Percentiles rank a stretch among this genome's conserved stretches.
phyloP scores from a whole-genome alignment of 2,113 vertebrate species.

The Odontesthes bonariensis region DNA sequence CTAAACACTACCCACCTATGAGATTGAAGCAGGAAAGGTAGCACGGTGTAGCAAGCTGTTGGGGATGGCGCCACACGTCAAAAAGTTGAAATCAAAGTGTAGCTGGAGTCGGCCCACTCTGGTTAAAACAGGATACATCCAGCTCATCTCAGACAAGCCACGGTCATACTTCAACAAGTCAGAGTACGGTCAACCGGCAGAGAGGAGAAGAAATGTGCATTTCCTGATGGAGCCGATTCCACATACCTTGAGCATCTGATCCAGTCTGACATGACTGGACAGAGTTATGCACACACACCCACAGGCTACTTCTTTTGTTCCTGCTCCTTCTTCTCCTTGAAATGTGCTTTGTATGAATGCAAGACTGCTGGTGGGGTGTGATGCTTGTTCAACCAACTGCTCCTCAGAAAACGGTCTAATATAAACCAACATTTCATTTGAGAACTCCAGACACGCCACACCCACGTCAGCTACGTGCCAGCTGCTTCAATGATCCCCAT shows the following conservation, averaged over 20 bases:
- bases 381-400: not conserved
- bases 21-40: not conserved
- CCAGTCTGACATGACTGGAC: not conserved
- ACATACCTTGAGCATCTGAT: not conserved
- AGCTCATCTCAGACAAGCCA: not conserved
- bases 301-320: not conserved
- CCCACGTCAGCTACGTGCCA: not conserved
- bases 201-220: not conserved
- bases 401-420: not conserved
- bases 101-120: not conserved
- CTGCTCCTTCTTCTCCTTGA: not conserved
- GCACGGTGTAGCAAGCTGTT: not conserved
- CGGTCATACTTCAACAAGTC: not conserved
- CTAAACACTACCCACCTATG: too few relatives aligned
- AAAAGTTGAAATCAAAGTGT: not conserved
- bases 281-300: not conserved
- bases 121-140: too few relatives aligned
- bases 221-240: not conserved
- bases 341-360: not conserved
- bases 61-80: not conserved
- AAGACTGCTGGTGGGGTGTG: not conserved
- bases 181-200: not conserved
- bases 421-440: too few relatives aligned
- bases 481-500: not conserved
- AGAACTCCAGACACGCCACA: not conserved